Base-by-base conservation (phyloP, 2,888 invertebrate species). In the Pristionchus entomophagus region DNA sequence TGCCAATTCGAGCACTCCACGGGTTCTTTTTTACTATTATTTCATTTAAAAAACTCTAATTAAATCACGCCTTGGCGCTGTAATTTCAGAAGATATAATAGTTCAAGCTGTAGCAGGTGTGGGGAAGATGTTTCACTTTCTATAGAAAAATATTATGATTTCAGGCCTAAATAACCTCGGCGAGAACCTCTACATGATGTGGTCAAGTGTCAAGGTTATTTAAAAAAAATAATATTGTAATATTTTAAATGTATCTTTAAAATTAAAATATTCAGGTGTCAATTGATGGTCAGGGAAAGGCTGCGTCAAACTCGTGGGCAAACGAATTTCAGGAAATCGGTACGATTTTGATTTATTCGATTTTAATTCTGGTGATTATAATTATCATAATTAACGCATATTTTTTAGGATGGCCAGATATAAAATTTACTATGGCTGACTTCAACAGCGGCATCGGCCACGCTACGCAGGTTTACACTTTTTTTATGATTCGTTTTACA, bases 101-200 rank as follows among this genome's bases (percentile, higher is more conserved):
- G n/a, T n/a, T n/a, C n/a, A n/a, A n/a, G n/a, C n/a, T n/a, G n/a
- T n/a, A n/a, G n/a, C n/a, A n/a, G n/a, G n/a, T n/a, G n/a, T n/a
- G n/a, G n/a, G n/a, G n/a, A n/a, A n/a, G n/a, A n/a, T n/a, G n/a
- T n/a, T n/a, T n/a, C n/a, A n/a, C n/a, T n/a, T n/a, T n/a, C n/a
- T n/a, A n/a, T n/a, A n/a, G n/a, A n/a, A n/a, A n/a, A n/a, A n/a
- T n/a, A n/a, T 10, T 41, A 26, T 5, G 14, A 5, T 51, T 41
- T 41, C 41, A 29, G 56, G 59, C 8, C 29, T 62, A 12, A 83
- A 83, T 45, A 62, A 62, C 4, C 45, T 59, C 38, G 83, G 83
- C 2, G 83, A 83, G 62, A 83, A 83, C 29, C 56, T 83, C n/a
- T 83, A 83, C 83, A 83, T 59, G 83, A 51, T 83, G 56, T 59